Base-by-base conservation (phyloP, 2,888 invertebrate genomes). In the Trichopoda pennipes region DNA sequence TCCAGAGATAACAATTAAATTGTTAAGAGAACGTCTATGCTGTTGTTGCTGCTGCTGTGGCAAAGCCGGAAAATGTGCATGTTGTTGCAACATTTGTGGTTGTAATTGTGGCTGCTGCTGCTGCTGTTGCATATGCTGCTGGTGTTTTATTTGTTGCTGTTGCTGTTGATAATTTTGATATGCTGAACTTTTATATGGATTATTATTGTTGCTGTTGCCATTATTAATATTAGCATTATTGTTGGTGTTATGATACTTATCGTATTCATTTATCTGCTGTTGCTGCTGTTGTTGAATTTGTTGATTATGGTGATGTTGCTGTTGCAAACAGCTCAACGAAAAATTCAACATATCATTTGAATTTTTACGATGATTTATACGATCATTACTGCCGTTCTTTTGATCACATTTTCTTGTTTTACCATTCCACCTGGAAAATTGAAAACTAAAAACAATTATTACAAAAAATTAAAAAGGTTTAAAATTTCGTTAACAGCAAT, bases 1-100 rank as follows among this genome's bases (percentile, higher is more conserved):
- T 44, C 88, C 87, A 63, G 90, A 85, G 7, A 90, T 88, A 53
- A 90, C 86, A 81, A 90, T 90, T 58, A 91, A 85, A 86, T 90
- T 91, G 76, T 89, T 91, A 1, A 91, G 83, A n/a, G 91, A 91
- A 21, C 91, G 89, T 42, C 90, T 87, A 85, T 90, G 89, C 84
- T 85, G 85, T 55, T 81, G 86, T 44, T 77, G 80, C 8, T 78
- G 79, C 61, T 88, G 88, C 23, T 89, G 88, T 19, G 89, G 88
- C 74, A 89, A 73, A 2, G 88, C 84, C 19, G 88, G 86, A 74
- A 88, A 89, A 70, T 88, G 89, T 35, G 85, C 70, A 80, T 88
- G 88, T 64, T 89, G 89, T 70, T 88, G 88, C 73, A 88, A 60
- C 76, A 87, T 85, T 84, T 87, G 86, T 44, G 88, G 87, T 83